Evolutionary conservation across 2,113 vertebrate species (phyloP).

Genomic region (Pterophyllum scalare): DNA sequence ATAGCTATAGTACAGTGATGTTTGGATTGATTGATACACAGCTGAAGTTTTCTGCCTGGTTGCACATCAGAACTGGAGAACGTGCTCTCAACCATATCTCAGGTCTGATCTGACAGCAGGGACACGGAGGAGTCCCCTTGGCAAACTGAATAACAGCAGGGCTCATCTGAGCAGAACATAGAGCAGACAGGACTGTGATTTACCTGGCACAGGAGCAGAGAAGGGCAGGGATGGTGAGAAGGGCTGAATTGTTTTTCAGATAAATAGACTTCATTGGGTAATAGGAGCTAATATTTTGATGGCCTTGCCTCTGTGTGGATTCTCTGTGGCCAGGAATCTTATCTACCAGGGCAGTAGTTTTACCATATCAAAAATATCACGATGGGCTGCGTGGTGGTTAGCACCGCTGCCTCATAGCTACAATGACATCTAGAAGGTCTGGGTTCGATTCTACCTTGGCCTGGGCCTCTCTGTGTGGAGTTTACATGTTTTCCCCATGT

Average conservation of each 20-base stretch:
- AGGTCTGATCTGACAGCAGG: conserved; percentile 64
- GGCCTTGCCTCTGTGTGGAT: background rate
- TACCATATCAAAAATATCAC: background rate
- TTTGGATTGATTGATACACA: conserved; percentile 54
- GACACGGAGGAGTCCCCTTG: conserved; percentile 49
- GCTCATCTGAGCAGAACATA: conserved; percentile 61
- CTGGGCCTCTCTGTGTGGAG: too few species aligned
- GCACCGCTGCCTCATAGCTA: too few species aligned
- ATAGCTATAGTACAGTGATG: conserved; percentile 37
- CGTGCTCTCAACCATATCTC: conserved; percentile 39
- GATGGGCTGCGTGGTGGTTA: too few species aligned
- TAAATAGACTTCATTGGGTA: background rate
- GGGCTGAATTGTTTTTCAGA: conserved; percentile 2
- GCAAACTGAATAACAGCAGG: conserved; percentile 48
- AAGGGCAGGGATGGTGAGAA: background rate
- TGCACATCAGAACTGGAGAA: conserved; percentile 47
- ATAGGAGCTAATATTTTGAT: conserved; percentile 13
- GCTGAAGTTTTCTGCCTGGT: conserved; percentile 56
- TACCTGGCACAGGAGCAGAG: conserved; percentile 39
- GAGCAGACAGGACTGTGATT: conserved; percentile 42
- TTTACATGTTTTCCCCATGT: too few species aligned
- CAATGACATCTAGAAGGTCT: too few species aligned
- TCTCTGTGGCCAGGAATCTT: background rate
- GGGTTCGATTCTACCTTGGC: too few species aligned
- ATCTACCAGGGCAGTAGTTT: background rate